Evolutionary conservation across 1,140 invertebrate species (phyloP), one percentile per base, ranked within the genome.

Genomic region (Drosophila melanica): DNA sequence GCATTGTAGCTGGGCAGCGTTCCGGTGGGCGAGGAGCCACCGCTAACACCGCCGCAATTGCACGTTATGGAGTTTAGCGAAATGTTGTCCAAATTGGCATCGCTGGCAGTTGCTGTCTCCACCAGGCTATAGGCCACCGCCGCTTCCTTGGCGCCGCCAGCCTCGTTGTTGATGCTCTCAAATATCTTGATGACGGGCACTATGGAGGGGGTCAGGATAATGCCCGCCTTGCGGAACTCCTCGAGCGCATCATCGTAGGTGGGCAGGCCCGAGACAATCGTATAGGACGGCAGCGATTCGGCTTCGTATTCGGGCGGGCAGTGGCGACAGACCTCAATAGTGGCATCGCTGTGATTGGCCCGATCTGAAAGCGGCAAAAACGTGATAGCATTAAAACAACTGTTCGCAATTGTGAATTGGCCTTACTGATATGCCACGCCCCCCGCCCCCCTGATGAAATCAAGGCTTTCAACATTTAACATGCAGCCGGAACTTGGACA

Each of bases 161-260:
- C 44, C n/a, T 63, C 60, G 59, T 68, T 68, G 44, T 59, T 75
- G 16, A 54, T 51, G 48, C 64, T 75, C 55, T 92, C 91, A 27
- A 92, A 92, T 37, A 92, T 91, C 60, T 92, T 92, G 44, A 92
- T 92, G 23, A 92, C 71, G 5, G 91, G 90, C 59, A 91, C 76
- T n/a, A 79, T 50, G 7, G 84, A 37, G 1, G 90, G 86, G 1
- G 89, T 76, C 0, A 91, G 68, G 47, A 92, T 91, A 4, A 92
- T 92, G 59, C 90, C 91, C 0, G 90, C 90, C 55, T 92, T 92
- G 0, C 91, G 91, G 74, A 94, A 92, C 76, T 94, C 94, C 71
- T 94, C 93, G 8, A 95, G 79, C 3, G 94, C 94, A 75, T 94
- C 94, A 30, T 94, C 94, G 75, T 95, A 95, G 10, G 92, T 94